phyloP scores from a whole-genome alignment of 64 coral and sea anemone species.

The Actinia tenebrosa region DNA sequence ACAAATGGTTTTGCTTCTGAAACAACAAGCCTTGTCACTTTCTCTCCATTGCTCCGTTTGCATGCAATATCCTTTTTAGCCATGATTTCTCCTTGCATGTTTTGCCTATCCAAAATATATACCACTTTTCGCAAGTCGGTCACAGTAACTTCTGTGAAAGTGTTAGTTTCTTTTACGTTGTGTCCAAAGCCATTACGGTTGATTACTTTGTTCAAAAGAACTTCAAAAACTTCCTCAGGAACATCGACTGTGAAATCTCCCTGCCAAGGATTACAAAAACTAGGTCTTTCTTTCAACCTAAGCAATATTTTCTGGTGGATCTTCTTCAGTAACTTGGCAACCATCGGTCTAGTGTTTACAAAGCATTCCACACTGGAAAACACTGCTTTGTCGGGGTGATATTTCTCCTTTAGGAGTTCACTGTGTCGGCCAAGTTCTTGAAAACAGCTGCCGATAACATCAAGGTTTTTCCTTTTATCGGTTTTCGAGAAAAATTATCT shows the following conservation, averaged over 20 bases:
- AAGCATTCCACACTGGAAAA: slow-evolving; percentile 29
- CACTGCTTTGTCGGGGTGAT: slow-evolving; percentile 9
- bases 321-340: slow-evolving; percentile 17
- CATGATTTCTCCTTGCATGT: background rate
- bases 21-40: slow-evolving; percentile 9
- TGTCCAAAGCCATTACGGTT: slow-evolving; percentile 11
- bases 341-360: slow-evolving; percentile 36
- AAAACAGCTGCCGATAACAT: slow-evolving; percentile 3
- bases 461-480: background rate
- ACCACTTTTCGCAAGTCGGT: slow-evolving; percentile 21
- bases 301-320: slow-evolving; percentile 28
- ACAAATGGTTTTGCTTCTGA: slow-evolving; percentile 16
- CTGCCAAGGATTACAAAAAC: background rate
- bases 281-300: slow-evolving; percentile 23
- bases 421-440: slow-evolving; percentile 4
- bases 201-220: background rate
- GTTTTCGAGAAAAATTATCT: slow-evolving; percentile 20
- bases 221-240: background rate
- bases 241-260: background rate
- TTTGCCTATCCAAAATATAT: slow-evolving; percentile 6
- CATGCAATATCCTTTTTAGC: background rate
- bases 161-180: slow-evolving; percentile 17
- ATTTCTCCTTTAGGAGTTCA: background rate
- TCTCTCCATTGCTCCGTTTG: background rate
- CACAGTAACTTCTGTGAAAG: background rate